Conservation (phyloP, 2,888 invertebrate species). For the Tetragnatha montana region DNA sequence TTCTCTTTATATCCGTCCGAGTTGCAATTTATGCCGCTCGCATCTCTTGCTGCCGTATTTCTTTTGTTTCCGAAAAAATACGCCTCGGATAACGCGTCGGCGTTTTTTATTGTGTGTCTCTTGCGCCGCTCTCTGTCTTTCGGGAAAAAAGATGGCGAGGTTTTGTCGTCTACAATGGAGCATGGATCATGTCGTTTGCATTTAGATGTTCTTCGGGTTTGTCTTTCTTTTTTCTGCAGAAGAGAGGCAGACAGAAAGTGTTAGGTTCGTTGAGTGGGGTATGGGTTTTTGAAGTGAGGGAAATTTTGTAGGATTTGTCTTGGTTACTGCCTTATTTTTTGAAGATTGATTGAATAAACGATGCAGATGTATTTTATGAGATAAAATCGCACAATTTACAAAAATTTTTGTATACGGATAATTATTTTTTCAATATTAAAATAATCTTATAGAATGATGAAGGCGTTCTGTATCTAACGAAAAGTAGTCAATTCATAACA, state of each 20-base stretch:
- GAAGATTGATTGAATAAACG: too few species aligned
- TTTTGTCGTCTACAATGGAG: slow-evolving; percentile 7
- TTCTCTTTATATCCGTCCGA: slow-evolving; percentile 6
- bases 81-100: neutral
- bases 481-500: too few species aligned
- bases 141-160: slow-evolving; percentile 3
- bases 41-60: slow-evolving; percentile 34
- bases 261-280: slow-evolving; percentile 28
- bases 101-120: neutral
- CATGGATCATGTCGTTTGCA: neutral
- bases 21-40: slow-evolving; percentile 37
- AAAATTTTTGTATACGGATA: too few species aligned
- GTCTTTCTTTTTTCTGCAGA: neutral
- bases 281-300: neutral
- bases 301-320: slow-evolving; percentile 2
- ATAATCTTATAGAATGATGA: too few species aligned
- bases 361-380: too few species aligned
- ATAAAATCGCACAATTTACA: too few species aligned
- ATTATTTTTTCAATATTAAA: too few species aligned
- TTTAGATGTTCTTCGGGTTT: slow-evolving; percentile 2
- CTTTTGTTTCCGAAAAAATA: slow-evolving; percentile 18
- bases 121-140: neutral
- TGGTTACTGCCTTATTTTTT: neutral
- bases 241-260: neutral
- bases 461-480: too few species aligned